phyloP scores from a whole-genome alignment of 2,888 invertebrate genomes.

The Drosophila suboccidentalis region DNA sequence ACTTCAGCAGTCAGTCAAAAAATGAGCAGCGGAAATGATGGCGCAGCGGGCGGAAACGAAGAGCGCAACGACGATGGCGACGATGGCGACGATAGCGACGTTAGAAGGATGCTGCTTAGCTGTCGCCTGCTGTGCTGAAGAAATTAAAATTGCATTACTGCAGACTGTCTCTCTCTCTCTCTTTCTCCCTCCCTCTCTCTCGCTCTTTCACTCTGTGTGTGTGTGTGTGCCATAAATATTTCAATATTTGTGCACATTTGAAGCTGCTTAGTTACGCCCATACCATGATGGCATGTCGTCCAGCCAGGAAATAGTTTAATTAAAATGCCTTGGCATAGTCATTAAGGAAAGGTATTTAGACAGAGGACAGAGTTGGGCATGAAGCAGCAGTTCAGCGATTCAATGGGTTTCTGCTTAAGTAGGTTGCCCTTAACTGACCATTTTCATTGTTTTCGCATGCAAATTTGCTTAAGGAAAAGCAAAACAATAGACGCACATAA shows the following conservation, averaged over 20 bases:
- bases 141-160: constrained; percentile 81
- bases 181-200: constrained; percentile 9
- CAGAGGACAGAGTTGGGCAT: neutral
- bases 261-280: constrained; percentile 71
- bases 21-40: constrained; percentile 79
- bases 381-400: constrained; percentile 20
- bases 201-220: constrained; percentile 25
- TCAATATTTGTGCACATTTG: constrained; percentile 78
- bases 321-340: constrained; percentile 80
- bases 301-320: constrained; percentile 80
- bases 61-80: constrained; percentile 34
- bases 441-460: constrained; percentile 77
- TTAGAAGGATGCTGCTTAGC: constrained; percentile 55
- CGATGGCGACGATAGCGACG: constrained; percentile 18
- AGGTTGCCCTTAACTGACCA: constrained; percentile 61
- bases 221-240: constrained; percentile 71
- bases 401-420: constrained; percentile 46
- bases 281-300: constrained; percentile 43
- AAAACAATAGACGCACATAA: constrained; percentile 61
- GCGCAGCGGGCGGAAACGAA: constrained; percentile 76
- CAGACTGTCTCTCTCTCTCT: constrained; percentile 24
- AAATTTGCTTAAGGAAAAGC: constrained; percentile 57
- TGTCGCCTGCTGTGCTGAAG: constrained; percentile 73
- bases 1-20: constrained; percentile 59
- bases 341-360: constrained; percentile 67